A percentile compares a stretch with the other conserved stretches of the same genome.
Evolutionary conservation across 1,140 invertebrate species (phyloP).

Genomic region (Temnothorax longispinosus): DNA sequence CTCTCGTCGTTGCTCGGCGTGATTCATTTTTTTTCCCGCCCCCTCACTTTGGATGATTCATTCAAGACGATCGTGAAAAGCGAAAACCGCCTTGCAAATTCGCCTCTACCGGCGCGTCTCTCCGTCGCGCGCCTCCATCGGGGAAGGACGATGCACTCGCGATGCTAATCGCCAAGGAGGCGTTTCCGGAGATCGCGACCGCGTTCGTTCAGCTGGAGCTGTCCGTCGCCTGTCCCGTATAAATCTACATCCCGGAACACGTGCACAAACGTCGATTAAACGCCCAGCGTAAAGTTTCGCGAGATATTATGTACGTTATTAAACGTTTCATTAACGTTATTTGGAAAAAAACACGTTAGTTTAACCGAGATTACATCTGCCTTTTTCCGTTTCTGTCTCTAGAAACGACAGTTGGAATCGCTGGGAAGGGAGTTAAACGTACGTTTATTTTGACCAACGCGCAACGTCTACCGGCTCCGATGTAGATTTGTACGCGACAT

Average conservation of each 20-base stretch:
- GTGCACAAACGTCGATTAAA: not conserved
- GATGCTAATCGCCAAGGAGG: constrained; percentile 42
- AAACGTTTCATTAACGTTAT: not conserved
- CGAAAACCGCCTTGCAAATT: not conserved
- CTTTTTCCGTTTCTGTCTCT: not conserved
- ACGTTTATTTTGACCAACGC: not conserved
- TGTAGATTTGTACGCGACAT: not conserved
- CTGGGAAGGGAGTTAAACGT: not conserved
- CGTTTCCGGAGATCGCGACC: constrained; percentile 3
- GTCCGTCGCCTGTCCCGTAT: constrained; percentile 2
- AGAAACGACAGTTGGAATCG: not conserved
- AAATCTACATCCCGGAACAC: constrained; percentile 23
- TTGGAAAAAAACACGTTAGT: no score
- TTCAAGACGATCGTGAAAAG: constrained; percentile 29
- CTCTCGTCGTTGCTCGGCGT: not conserved
- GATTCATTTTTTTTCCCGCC: constrained; percentile 20
- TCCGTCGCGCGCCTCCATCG: constrained; percentile 3
- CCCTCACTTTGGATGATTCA: constrained; percentile 28
- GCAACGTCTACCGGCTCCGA: not conserved
- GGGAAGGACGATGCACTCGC: constrained; percentile 47
- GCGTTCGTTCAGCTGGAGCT: not conserved
- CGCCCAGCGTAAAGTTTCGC: not conserved
- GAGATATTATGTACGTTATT: not conserved
- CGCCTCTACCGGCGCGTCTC: constrained; percentile 9
- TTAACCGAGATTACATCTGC: not conserved